A percentile compares a stretch with the other conserved stretches of the same genome.
Evolutionary conservation across 2,113 vertebrate genomes (phyloP).

Genomic region (Brachionichthys hirsutus): DNA sequence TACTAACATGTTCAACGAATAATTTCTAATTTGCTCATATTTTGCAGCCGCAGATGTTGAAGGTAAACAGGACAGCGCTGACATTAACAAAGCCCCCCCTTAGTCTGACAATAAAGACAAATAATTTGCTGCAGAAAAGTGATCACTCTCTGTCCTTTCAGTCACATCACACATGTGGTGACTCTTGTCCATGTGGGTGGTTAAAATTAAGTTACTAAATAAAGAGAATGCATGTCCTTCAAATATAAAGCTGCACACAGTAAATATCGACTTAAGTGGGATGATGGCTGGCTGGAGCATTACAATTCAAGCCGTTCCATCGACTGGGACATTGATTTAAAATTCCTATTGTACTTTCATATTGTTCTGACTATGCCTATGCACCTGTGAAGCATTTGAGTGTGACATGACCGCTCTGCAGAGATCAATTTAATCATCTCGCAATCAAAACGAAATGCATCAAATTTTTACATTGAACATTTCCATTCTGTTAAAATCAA

Average conservation of each 20-base stretch:
- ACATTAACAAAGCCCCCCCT: too few relatives aligned
- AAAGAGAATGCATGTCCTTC: constrained; percentile 12
- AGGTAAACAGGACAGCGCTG: too few relatives aligned
- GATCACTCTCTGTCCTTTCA: neutral
- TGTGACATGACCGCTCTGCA: neutral
- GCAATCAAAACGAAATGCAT: constrained; percentile 21
- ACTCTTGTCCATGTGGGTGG: constrained; percentile 18
- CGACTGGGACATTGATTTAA: constrained; percentile 8
- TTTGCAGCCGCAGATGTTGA: neutral
- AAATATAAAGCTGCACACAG: constrained; percentile 16
- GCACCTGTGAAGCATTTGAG: constrained; percentile 5
- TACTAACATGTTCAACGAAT: neutral
- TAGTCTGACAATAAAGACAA: neutral
- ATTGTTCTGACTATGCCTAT: neutral
- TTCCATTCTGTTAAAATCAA: constrained; percentile 34
- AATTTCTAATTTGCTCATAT: neutral
- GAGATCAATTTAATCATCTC: constrained; percentile 17
- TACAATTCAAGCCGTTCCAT: neutral
- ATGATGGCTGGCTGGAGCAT: constrained; percentile 21
- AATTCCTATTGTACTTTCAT: neutral
- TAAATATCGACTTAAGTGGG: constrained; percentile 21
- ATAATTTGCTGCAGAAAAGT: neutral
- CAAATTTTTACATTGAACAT: neutral
- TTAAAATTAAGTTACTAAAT: constrained; percentile 33
- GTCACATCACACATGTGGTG: constrained; percentile 6